A percentile compares a stretch with the other conserved stretches of the same genome.
Conservation (phyloP, 2,113 vertebrate species). For the Tachycineta bicolor region DNA sequence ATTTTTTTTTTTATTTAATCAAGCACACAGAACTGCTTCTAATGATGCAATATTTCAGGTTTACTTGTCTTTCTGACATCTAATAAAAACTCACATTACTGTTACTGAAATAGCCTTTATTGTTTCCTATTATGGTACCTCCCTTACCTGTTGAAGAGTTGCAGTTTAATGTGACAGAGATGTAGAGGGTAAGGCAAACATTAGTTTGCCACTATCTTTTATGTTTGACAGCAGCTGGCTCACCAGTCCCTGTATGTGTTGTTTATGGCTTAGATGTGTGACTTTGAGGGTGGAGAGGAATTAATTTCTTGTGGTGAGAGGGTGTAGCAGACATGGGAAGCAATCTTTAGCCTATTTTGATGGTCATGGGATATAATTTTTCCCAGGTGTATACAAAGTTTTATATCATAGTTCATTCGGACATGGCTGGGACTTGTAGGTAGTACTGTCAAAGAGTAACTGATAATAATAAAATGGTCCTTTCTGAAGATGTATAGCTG, state of each 20-base stretch:
- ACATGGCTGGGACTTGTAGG: background rate
- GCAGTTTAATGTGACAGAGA: background rate
- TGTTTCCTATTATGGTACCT: background rate
- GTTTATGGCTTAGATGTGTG: background rate
- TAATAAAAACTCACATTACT: background rate
- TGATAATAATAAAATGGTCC: background rate
- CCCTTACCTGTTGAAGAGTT: background rate
- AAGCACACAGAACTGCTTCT: background rate
- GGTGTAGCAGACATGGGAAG: background rate
- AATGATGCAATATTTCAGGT: background rate
- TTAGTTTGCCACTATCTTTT: conserved; percentile 10
- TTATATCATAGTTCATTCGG: background rate
- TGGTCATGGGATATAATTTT: background rate
- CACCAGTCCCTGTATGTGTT: background rate
- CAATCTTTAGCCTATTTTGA: background rate
- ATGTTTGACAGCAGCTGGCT: background rate
- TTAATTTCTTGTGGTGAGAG: background rate
- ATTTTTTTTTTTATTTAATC: background rate
- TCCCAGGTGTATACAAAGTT: background rate
- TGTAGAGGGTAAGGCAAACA: background rate
- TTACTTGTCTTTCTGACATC: background rate
- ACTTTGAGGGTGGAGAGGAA: background rate
- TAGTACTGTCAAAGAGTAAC: background rate
- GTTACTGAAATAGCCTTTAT: background rate
- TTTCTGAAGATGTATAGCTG: background rate